A percentile compares a stretch with the other conserved stretches of the same genome.
phyloP scores from a whole-genome alignment of 2,888 invertebrate species.

The Stenoptilia bipunctidactyla region DNA sequence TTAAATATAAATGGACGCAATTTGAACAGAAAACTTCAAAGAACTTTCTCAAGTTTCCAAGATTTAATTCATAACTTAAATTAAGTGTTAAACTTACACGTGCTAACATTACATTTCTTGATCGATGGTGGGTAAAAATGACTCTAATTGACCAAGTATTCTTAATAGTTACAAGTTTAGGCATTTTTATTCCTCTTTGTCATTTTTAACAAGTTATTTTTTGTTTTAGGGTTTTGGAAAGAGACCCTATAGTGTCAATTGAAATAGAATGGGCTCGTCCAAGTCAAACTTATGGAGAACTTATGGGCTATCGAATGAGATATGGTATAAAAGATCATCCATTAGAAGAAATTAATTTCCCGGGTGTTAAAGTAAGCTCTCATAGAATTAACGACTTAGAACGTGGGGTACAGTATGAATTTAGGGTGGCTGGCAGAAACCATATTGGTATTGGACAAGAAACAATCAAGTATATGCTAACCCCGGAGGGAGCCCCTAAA shows the following conservation, averaged over 20 bases:
- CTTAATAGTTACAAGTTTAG: too few species aligned
- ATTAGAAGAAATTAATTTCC: conserved; percentile 79
- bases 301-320: conserved; percentile 87
- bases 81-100: too few species aligned
- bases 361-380: conserved; percentile 76
- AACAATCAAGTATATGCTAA: conserved; percentile 89
- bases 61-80: too few species aligned
- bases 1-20: too few species aligned
- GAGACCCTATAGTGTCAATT: conserved; percentile 89
- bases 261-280: conserved; percentile 95
- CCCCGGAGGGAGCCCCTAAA: conserved; percentile 93
- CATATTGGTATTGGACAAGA: conserved; percentile 96
- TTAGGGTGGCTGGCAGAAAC: conserved; percentile 95
- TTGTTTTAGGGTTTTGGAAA: conserved; percentile 79
- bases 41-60: too few species aligned
- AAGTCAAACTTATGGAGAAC: conserved; percentile 87
- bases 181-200: too few species aligned
- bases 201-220: conserved; percentile 6
- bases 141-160: too few species aligned
- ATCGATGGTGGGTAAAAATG: too few species aligned
- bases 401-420: conserved; percentile 95
- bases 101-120: too few species aligned
- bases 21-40: too few species aligned
- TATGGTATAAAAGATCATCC: conserved; percentile 89
- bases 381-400: conserved; percentile 86